Percentiles rank a stretch among this genome's conserved stretches.
Evolutionary conservation across 2,797 vertebrate genomes (phyloP).

Genomic region (Poecilia gillii): DNA sequence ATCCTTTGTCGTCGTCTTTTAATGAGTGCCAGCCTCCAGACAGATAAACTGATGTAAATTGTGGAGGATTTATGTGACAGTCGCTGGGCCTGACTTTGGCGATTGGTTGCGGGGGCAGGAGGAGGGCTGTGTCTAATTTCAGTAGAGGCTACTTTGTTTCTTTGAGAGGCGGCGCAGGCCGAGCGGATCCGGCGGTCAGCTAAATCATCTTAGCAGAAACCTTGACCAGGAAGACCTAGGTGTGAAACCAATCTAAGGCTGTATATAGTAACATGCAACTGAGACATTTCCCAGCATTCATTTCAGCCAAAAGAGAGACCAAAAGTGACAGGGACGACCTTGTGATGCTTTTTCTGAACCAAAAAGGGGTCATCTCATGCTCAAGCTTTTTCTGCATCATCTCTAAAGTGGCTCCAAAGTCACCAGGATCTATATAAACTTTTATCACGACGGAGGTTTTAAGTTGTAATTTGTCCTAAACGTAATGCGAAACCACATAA

Average conservation of each 20-base stretch:
- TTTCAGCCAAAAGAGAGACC: conserved; percentile 27
- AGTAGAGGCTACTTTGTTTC: conserved; percentile 49
- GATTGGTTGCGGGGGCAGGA: not conserved
- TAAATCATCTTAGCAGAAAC: conserved; percentile 44
- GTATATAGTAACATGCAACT: conserved; percentile 18
- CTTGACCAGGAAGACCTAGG: conserved; percentile 18
- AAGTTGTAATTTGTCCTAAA: not conserved
- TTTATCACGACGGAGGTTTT: conserved; percentile 16
- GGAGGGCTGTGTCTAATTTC: conserved; percentile 66
- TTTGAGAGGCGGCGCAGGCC: conserved; percentile 50
- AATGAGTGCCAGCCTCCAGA: conserved; percentile 48
- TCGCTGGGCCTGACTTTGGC: conserved; percentile 25
- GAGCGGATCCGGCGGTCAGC: conserved; percentile 48
- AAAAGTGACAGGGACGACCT: conserved; percentile 33
- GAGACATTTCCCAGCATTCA: conserved; percentile 33
- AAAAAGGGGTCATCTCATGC: conserved; percentile 19
- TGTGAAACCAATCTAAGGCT: conserved; percentile 38
- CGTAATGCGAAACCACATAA: not conserved
- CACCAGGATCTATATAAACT: not conserved
- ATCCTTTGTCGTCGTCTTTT: conserved; percentile 38
- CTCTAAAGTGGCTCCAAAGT: not conserved
- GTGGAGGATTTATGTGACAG: conserved; percentile 62
- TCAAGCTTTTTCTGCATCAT: not conserved
- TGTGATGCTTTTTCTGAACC: conserved; percentile 20
- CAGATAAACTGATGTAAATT: conserved; percentile 49